Conservation (phyloP, 2,113 vertebrate genomes). For the Suncus etruscus region DNA sequence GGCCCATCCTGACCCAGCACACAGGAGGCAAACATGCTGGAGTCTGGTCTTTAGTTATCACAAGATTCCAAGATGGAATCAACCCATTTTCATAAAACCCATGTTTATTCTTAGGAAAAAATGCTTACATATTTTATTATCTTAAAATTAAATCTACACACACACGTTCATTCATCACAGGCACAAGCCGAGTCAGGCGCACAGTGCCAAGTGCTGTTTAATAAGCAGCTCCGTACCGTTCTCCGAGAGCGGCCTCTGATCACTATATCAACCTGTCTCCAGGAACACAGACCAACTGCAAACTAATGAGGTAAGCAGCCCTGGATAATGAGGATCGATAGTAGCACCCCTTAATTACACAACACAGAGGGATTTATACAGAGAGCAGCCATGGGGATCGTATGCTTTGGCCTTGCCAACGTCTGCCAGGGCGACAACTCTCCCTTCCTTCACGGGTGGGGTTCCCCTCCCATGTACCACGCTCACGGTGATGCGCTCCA, state of each 20-base stretch:
- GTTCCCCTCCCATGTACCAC: background rate
- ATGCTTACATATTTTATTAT: constrained; percentile 71
- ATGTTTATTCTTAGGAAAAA: constrained; percentile 66
- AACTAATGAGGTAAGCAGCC: constrained; percentile 87
- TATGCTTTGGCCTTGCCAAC: constrained; percentile 78
- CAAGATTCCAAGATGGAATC: constrained; percentile 73
- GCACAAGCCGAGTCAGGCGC: constrained; percentile 2
- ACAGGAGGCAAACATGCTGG: background rate
- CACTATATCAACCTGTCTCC: constrained; percentile 85
- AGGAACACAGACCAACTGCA: constrained; percentile 82
- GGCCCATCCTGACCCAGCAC: too few relatives aligned
- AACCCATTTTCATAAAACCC: constrained; percentile 68
- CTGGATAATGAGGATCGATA: constrained; percentile 88
- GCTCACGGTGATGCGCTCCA: background rate
- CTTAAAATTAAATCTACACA: constrained; percentile 76
- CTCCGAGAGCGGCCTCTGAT: constrained; percentile 52
- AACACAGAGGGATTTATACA: constrained; percentile 85
- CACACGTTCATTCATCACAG: constrained; percentile 63
- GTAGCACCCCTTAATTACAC: constrained; percentile 88
- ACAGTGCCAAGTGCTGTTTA: constrained; percentile 53
- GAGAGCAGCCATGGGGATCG: constrained; percentile 77
- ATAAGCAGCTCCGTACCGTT: constrained; percentile 28
- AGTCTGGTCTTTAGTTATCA: constrained; percentile 58
- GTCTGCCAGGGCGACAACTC: background rate
- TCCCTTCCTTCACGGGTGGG: background rate